These are phyloP conservation scores for Oreamnos americanus DNA, from an alignment of 2,113 vertebrate genomes.

Conservation along the genomic window DNA sequence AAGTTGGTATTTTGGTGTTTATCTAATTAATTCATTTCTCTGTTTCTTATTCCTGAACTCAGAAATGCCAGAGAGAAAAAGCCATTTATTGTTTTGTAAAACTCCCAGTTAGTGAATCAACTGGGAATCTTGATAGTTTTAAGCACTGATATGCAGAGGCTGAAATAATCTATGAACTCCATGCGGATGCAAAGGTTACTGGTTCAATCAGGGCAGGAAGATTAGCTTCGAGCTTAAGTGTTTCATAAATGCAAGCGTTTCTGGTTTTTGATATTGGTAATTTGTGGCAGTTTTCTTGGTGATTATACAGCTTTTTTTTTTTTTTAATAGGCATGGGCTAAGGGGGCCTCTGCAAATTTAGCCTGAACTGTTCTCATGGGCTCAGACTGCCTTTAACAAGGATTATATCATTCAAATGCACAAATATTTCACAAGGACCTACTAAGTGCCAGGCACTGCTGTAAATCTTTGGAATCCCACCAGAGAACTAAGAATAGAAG, in stretches of 20 bases:
- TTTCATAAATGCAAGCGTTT: conserved; percentile 27
- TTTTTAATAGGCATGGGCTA: neutral
- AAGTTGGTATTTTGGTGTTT: neutral
- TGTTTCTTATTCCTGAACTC: conserved; percentile 15
- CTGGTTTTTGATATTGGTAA: neutral
- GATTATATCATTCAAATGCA: neutral
- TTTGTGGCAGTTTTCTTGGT: neutral
- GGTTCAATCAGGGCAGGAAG: neutral
- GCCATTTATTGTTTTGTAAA: conserved; percentile 65
- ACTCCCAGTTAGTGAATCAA: conserved; percentile 47
- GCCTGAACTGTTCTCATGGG: neutral
- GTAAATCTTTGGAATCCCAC: neutral
- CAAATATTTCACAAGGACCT: neutral
- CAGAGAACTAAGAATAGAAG: neutral
- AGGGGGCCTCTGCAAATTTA: neutral
- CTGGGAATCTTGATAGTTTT: conserved; percentile 9
- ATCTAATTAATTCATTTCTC: conserved; percentile 40
- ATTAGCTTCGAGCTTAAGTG: conserved; percentile 1
- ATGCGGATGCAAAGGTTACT: conserved; percentile 20
- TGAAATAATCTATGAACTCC: neutral
- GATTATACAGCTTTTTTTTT: neutral
- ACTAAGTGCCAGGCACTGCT: neutral
- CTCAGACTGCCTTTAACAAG: neutral
- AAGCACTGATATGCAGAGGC: neutral
- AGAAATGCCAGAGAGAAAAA: conserved; percentile 15